These are phyloP conservation scores for Netelia virgata DNA, from an alignment of 2,888 invertebrate species.

Conservation along the genomic window DNA sequence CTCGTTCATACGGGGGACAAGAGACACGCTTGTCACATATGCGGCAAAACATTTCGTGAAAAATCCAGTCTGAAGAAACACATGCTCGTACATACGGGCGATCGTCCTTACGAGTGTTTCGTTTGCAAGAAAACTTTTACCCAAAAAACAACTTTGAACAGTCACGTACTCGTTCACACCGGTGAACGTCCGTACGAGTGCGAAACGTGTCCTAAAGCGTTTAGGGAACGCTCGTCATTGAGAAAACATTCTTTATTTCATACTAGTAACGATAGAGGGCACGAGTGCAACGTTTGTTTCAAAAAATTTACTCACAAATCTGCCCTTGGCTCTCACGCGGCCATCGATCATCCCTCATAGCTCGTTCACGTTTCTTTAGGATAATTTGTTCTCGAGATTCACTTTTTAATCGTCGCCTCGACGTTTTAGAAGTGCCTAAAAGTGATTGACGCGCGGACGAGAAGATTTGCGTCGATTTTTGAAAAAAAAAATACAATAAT, in stretches of 20 bases:
- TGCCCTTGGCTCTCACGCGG: conserved; percentile 79
- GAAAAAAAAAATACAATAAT: too few relatives aligned
- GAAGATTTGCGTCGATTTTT: too few relatives aligned
- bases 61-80: conserved; percentile 80
- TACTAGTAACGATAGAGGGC: conserved; percentile 77
- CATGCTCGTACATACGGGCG: conserved; percentile 81
- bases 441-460: too few relatives aligned
- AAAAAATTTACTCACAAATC: conserved; percentile 81
- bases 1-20: conserved; percentile 81
- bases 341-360: conserved; percentile 80
- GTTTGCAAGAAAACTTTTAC: conserved; percentile 81
- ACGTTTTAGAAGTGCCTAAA: too few relatives aligned
- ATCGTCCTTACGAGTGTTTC: conserved; percentile 80
- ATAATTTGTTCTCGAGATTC: not conserved
- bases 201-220: conserved; percentile 79
- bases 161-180: conserved; percentile 80
- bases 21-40: conserved; percentile 80
- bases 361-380: conserved; percentile 32
- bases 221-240: conserved; percentile 77
- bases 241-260: conserved; percentile 81
- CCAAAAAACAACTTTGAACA: conserved; percentile 80
- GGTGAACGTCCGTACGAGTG: conserved; percentile 80
- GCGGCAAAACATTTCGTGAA: conserved; percentile 80
- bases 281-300: conserved; percentile 80
- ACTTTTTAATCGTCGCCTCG: not conserved